Evolutionary conservation across 2,888 invertebrate species (phyloP), one percentile per base, ranked within the genome.

Genomic region (Phyllotreta cruciferae): DNA sequence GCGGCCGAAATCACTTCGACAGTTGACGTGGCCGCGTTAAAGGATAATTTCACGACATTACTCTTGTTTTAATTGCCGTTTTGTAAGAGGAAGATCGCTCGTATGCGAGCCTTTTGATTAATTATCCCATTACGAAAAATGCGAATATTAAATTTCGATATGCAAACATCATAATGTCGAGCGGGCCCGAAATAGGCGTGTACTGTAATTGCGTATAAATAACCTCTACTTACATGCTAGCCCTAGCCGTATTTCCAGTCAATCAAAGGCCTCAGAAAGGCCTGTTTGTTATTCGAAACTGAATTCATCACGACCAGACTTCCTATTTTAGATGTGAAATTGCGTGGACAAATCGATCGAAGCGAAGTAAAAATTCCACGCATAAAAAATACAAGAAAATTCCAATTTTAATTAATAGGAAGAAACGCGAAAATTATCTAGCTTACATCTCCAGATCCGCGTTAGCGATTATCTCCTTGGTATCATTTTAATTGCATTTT

Each of bases 391-490:
- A 36, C 10, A 2, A 41, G 41, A n/a, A 10, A 41, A 41, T 41
- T n/a, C 9, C 41, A 41, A 3, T 41, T 34, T 38, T 62, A 62
- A 61, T 64, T 24, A 56, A 60, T 35, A 49, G 41, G 39, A 56
- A 58, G 65, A 65, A 65, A 55, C 65, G 42, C 44, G 39, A 54
- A 62, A 52, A 62, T 62, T 56, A 65, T 65, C 65, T 49, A 56
- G 56, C 55, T 62, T n/a, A 56, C 62, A 66, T 66, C 66, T 66
- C 50, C 58, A 24, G 66, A 64, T 66, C 56, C 37, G 50, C 13
- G 34, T 58, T 57, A 10, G 44, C 44, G 63, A 60, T 66, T 66
- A 64, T 66, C 58, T 52, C 7, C 7, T 14, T 55, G 44, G 36
- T 57, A 44, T 62, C 56, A 37, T 56, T 61, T 64, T 64, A 55